Base-by-base conservation (phyloP, 2,113 vertebrate species). In the Choloepus hoffmanni region DNA sequence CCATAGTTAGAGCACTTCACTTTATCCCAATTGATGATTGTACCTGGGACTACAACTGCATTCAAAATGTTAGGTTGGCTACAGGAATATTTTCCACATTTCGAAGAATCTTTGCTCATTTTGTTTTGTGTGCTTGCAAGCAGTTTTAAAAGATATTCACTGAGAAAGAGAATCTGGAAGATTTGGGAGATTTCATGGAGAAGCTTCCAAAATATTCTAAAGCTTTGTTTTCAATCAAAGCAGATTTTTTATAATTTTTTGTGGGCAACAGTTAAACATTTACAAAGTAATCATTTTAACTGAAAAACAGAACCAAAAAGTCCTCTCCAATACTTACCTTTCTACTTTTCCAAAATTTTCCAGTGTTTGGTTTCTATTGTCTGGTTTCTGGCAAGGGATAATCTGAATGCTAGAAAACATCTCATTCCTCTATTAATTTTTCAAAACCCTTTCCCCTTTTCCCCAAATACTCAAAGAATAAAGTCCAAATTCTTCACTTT, bases 401-500 rank as follows among this genome's bases (percentile, higher is more conserved):
- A 50, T 76, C 33, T 48, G 16, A 63, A 68, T 86, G 0, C 45
- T 43, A 30, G 19, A 60, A 50, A 68, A 48, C 12, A 63, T 10
- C 26, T 58, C 53, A 1, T n/a, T 48, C 23, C 21, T 70, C 50
- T 21, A 11, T 63, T 33, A 55, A 2, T 72, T 87, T 87, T 83
- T n/a, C 33, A 58, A 26, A 21, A 85, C 1, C 9, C 9, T 30
- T 8, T 26, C 1, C 0, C 0, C 2, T 19, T n/a, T 9, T 6
- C 48, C 19, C 19, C 33, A 67, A 60, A 93, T 18, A 33, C 23
- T 18, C 43, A 28, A 79, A 82, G 23, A 63, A 36, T 33, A 45
- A 53, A 79, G 11, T 81, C 28, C 10, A 33, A 33, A 62, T 73
- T 85, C 11, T 72, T 53, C 11, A 28, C 11, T 33, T 36, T 65